phyloP scores from a whole-genome alignment of 2,888 invertebrate genomes.

The Eurytoma adleriae region DNA sequence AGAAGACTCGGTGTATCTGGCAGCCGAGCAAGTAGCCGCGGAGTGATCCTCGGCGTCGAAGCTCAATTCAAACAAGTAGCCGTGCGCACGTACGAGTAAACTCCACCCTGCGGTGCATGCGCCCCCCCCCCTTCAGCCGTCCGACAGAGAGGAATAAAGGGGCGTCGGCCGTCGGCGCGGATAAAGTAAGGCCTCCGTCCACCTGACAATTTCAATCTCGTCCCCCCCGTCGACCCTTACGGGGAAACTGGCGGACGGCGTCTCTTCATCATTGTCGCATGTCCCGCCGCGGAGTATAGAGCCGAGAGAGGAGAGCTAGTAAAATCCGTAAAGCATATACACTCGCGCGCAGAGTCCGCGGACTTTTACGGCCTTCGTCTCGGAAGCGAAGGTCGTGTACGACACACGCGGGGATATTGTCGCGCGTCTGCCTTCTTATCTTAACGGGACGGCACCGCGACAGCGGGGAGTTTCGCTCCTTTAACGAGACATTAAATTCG shows the following conservation, averaged over 20 bases:
- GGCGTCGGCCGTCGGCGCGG: constrained; percentile 15
- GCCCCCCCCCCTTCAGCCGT: constrained; percentile 4
- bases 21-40: neutral
- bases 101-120: neutral
- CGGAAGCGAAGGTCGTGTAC: constrained; percentile 53
- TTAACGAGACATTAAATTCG: constrained; percentile 53
- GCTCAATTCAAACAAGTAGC: constrained; percentile 61
- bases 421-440: constrained; percentile 40
- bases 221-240: neutral
- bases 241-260: neutral
- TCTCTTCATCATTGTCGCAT: constrained; percentile 50
- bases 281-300: constrained; percentile 10
- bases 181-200: constrained; percentile 34
- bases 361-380: constrained; percentile 54
- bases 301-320: constrained; percentile 7
- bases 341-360: neutral
- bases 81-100: neutral
- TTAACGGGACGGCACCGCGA: constrained; percentile 54
- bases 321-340: constrained; percentile 33
- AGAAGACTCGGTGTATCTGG: neutral
- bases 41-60: constrained; percentile 10
- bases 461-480: constrained; percentile 25
- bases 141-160: constrained; percentile 11
- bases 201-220: constrained; percentile 43
- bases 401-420: constrained; percentile 26